phyloP scores from a whole-genome alignment of 2,888 invertebrate species.

The Mythimna albipuncta region DNA sequence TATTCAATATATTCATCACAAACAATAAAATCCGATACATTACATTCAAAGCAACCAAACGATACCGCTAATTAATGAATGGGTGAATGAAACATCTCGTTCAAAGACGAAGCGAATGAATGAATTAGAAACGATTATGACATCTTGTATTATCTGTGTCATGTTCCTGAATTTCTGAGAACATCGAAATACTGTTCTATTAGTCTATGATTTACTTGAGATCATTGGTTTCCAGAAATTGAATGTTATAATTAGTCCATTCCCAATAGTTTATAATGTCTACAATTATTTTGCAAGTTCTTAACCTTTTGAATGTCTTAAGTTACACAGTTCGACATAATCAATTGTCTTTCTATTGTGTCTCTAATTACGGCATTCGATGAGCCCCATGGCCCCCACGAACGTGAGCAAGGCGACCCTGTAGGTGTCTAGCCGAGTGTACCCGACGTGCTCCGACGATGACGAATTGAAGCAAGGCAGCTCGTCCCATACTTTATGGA shows the following conservation, averaged over 20 bases:
- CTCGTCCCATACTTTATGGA: slow-evolving; percentile 79
- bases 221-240: neutral
- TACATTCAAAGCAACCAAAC: slow-evolving; percentile 1
- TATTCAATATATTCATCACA: neutral
- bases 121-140: neutral
- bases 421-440: slow-evolving; percentile 94
- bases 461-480: slow-evolving; percentile 88
- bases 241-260: neutral
- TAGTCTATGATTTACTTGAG: neutral
- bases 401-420: slow-evolving; percentile 94
- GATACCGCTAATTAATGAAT: slow-evolving; percentile 14
- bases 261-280: neutral
- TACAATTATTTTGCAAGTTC: neutral
- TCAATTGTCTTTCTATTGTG: too few species aligned
- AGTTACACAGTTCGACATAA: too few species aligned
- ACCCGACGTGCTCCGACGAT: slow-evolving; percentile 70
- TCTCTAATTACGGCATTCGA: too few species aligned
- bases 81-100: slow-evolving; percentile 15
- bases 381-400: slow-evolving; percentile 95
- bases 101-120: slow-evolving; percentile 16
- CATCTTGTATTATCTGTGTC: neutral
- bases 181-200: neutral
- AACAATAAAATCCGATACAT: neutral
- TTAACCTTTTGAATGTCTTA: too few species aligned
- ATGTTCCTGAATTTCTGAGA: neutral